Evolutionary conservation across 2,113 vertebrate genomes (phyloP).

Genomic region (Thinocorus orbignyianus): DNA sequence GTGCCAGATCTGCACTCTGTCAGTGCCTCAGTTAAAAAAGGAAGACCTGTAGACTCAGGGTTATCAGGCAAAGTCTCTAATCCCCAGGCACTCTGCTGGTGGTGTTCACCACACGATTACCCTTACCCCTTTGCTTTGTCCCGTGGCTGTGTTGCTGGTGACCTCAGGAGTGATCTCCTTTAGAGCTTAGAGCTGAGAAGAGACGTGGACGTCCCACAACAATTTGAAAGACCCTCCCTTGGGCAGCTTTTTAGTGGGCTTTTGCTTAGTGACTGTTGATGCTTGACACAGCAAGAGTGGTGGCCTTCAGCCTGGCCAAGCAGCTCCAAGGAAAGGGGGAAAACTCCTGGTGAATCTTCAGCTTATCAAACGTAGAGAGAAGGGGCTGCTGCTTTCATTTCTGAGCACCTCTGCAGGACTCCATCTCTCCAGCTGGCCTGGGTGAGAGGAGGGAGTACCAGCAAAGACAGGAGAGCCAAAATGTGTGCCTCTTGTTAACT

Average conservation of each 20-base stretch:
- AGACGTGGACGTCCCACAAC: not conserved
- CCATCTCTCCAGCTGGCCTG: not conserved
- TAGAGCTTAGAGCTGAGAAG: not conserved
- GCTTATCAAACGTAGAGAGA: fast-evolving
- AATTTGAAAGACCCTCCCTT: not conserved
- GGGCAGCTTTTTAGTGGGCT: not conserved
- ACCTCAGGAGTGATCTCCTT: not conserved
- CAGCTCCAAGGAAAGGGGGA: not conserved
- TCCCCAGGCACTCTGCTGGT: not conserved
- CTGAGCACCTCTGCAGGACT: not conserved
- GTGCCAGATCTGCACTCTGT: not conserved
- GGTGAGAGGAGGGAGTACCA: not conserved
- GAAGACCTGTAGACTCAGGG: not conserved
- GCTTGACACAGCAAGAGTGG: not conserved
- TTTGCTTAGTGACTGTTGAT: not conserved
- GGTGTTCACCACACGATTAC: not conserved
- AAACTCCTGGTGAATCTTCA: not conserved
- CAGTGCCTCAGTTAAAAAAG: not conserved
- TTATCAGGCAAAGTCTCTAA: not conserved
- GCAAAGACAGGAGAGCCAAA: not conserved
- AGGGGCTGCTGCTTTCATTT: not conserved
- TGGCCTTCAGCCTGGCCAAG: not conserved
- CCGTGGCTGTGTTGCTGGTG: not conserved
- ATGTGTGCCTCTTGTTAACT: not conserved
- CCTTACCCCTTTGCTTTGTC: not conserved